Evolutionary conservation across 2,888 invertebrate genomes (phyloP), one percentile per base, ranked within the genome.

Genomic region (Candidula unifasciata): DNA sequence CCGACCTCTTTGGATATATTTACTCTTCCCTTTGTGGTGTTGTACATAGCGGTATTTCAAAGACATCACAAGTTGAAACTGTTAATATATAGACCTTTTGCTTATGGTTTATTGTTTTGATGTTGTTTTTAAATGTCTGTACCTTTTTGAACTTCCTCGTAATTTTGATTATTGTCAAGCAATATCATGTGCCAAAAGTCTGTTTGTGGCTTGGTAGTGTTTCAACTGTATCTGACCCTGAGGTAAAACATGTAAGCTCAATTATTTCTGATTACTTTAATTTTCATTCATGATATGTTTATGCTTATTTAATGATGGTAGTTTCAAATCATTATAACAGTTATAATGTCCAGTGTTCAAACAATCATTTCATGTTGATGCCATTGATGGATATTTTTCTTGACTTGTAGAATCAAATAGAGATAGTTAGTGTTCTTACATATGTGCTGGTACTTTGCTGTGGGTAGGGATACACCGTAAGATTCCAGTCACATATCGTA

Each of bases 141-240:
- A 60, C 21, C 13, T 16, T 35, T 30, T 60, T 69, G 69, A n/a
- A 69, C 33, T 35, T 69, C 18, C 16, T 18, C 35, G 33, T 21
- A 73, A 73, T 52, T 8, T 27, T 73, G 27, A n/a, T 73, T 73
- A 35, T 73, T 52, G 27, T 73, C 44, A 73, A 73, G 73, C 73
- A 73, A 73, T 73, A 73, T 73, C 10, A 16, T 52, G 44, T 52
- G 73, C 73, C 73, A 73, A 73, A 73, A 73, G 44, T n/a, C 27
- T n/a, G 2, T 44, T 52, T 16, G 52, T 73, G 27, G 13, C 16
- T 73, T 44, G 13, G 44, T 27, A 27, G 2, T 44, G 44, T 27
- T 18, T 10, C 6, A 35, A 73, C 13, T 44, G 37, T 24, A 73
- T 2, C n/a, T 71, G 3, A 21, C 37, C 21, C 71, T 6, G 2